Evolutionary conservation across 2,888 invertebrate genomes (phyloP).

Genomic region (Malacosoma neustria): DNA sequence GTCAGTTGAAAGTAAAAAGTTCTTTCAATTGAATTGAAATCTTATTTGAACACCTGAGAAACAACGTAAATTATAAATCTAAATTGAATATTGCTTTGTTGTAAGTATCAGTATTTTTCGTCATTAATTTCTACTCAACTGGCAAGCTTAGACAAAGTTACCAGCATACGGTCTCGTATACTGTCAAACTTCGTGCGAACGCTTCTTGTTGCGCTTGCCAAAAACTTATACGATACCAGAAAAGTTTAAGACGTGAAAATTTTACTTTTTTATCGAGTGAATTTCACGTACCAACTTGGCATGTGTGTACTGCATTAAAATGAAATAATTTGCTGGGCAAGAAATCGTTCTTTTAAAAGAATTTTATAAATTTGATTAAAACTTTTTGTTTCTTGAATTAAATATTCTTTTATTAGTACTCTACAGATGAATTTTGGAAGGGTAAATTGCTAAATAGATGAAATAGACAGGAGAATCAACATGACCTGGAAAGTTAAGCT

Average conservation of each 20-base stretch:
- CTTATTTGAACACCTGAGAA: too few species aligned
- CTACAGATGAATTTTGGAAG: too few species aligned
- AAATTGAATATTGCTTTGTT: too few species aligned
- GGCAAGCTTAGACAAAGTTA: background rate
- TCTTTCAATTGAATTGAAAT: too few species aligned
- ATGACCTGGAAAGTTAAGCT: too few species aligned
- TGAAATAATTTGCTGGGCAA: background rate
- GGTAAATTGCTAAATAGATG: too few species aligned
- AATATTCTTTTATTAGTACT: too few species aligned
- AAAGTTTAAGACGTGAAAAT: slow-evolving; percentile 22
- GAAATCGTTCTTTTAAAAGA: background rate
- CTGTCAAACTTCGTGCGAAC: background rate
- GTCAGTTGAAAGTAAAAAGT: too few species aligned
- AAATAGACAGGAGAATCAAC: too few species aligned
- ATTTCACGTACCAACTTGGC: slow-evolving; percentile 5
- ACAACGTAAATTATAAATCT: too few species aligned
- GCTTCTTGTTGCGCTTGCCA: slow-evolving; percentile 21
- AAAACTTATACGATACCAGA: slow-evolving; percentile 18
- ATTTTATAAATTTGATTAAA: too few species aligned
- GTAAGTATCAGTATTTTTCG: background rate
- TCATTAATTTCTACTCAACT: background rate
- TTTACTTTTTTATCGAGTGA: slow-evolving; percentile 18
- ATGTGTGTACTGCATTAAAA: slow-evolving; percentile 2
- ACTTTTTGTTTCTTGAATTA: too few species aligned
- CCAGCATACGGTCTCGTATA: background rate